Evolutionary conservation across 1,140 invertebrate genomes (phyloP), one percentile per base, ranked within the genome.

Genomic region (Apocrypta bakeri): DNA sequence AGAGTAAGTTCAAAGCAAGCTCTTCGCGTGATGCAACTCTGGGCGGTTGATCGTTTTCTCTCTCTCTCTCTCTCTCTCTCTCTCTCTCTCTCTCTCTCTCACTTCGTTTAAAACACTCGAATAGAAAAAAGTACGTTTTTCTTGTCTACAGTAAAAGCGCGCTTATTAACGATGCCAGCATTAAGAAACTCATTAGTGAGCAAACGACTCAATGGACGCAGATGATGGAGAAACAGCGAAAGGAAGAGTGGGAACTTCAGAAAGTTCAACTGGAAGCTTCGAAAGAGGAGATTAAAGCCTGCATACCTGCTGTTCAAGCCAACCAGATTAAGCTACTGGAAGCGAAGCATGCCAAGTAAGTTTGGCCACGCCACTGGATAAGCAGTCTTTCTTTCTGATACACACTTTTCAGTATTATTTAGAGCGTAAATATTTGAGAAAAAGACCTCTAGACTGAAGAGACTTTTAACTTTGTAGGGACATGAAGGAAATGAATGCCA

Each of bases 161-260:
- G 85, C 90, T 97, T 1, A 93, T 94, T 66, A 95, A 94, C 83
- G 97, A 98, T 91, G 94, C 95, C 0, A 93, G 94, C 64, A 94
- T 98, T 79, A 95, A 96, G 85, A 95, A 96, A 87, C 88, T 98
- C 25, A 97, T 99, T 61, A 94, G 93, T 63, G 96, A 97, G 84
- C 98, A 99, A 93, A 98, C 97, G 2, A 92, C 94, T 17, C 97
- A 99, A 87, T 99, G 98, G 98, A 97, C 96, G 37, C 96, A 97
- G 83, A 95, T 99, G 94, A 95, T 98, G 82, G 95, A 96, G 84
- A 94, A 95, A n/a, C 98, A 99, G 85, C 94, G 97, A 42, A 95
- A 96, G 76, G 98, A 99, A 90, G 97, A 98, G 91, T 98, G 98
- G 96, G 96, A 97, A 83, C 92, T 97, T 87, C 93, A 98, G 83